Conservation (phyloP, 2,797 vertebrate species). For the Gouania willdenowi region DNA sequence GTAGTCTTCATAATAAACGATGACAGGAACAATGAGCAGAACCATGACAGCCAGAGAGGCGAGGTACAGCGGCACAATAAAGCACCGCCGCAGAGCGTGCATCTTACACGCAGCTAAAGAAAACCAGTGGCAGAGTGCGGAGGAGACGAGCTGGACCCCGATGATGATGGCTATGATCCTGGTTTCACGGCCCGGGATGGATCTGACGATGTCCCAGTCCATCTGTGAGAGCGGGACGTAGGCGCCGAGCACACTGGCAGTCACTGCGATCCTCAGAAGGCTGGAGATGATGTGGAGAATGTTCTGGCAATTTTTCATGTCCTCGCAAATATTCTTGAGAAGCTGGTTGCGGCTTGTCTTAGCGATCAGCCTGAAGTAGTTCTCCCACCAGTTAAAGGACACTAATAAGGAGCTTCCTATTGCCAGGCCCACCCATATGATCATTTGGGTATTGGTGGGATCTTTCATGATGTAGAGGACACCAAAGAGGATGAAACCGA, state of each 20-base stretch:
- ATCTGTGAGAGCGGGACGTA: constrained; percentile 43
- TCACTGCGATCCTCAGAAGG: constrained; percentile 58
- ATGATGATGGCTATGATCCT: constrained; percentile 37
- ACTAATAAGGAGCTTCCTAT: constrained; percentile 46
- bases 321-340: constrained; percentile 35
- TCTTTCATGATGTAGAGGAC: constrained; percentile 27
- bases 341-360: constrained; percentile 1
- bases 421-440: constrained; percentile 45
- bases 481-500: constrained; percentile 48
- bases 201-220: constrained; percentile 42
- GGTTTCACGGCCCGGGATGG: constrained; percentile 16
- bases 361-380: constrained; percentile 49
- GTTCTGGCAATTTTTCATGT: constrained; percentile 45
- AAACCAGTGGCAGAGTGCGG: constrained; percentile 70
- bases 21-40: constrained; percentile 40
- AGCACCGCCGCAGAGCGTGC: constrained; percentile 65
- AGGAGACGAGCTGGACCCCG: constrained; percentile 64
- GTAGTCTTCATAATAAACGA: constrained; percentile 20
- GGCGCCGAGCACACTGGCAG: constrained; percentile 49
- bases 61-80: constrained; percentile 63
- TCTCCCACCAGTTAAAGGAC: constrained; percentile 73
- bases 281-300: constrained; percentile 56
- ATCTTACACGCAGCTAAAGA: constrained; percentile 71
- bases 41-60: constrained; percentile 52
- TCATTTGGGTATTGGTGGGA: background rate